A percentile compares a stretch with the other conserved stretches of the same genome.
Evolutionary conservation across 2,797 vertebrate genomes (phyloP).

Genomic region (Enteromius fasciolatus): DNA sequence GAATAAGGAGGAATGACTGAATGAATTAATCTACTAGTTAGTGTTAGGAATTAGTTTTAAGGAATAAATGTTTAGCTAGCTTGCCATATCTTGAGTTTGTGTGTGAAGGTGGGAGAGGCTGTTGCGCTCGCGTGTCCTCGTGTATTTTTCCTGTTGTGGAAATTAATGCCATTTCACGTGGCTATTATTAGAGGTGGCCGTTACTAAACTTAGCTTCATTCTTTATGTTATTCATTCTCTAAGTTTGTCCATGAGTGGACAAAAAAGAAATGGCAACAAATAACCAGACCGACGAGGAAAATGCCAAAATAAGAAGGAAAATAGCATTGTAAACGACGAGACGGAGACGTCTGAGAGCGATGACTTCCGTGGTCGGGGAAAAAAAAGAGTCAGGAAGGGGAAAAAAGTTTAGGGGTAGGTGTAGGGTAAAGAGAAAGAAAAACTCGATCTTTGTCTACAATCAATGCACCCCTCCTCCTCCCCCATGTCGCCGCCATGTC

Average conservation of each 20-base stretch:
- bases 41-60: not conserved
- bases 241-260: conserved; percentile 67
- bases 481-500: conserved; percentile 40
- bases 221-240: conserved; percentile 64
- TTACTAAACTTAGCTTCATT: conserved; percentile 62
- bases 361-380: conserved; percentile 74
- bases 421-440: conserved; percentile 62
- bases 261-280: conserved; percentile 63
- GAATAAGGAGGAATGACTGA: not conserved
- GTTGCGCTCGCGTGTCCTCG: conserved; percentile 34
- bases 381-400: conserved; percentile 73
- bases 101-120: conserved; percentile 22
- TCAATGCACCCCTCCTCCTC: conserved; percentile 23
- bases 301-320: conserved; percentile 72
- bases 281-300: conserved; percentile 60
- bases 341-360: conserved; percentile 75
- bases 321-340: conserved; percentile 72
- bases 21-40: not conserved
- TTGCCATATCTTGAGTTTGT: conserved; percentile 1
- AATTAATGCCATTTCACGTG: conserved; percentile 69
- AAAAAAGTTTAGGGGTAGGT: conserved; percentile 63
- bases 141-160: conserved; percentile 55
- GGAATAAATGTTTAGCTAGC: not conserved
- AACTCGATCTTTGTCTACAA: conserved; percentile 41
- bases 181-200: conserved; percentile 71